Evolutionary conservation across 2,113 vertebrate genomes (phyloP).

Genomic region (Eulemur rufifrons): DNA sequence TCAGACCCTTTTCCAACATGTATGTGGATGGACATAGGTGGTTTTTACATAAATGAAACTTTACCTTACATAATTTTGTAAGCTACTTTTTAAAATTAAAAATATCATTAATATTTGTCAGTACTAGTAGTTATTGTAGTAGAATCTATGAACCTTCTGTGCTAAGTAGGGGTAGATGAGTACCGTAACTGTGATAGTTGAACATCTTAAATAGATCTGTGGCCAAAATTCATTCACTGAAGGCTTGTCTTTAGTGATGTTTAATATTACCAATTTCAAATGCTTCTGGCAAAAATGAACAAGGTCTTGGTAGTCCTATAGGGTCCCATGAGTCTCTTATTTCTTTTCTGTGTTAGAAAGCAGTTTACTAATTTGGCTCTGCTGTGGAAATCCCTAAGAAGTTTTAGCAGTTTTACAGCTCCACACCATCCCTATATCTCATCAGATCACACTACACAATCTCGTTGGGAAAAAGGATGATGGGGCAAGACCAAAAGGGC

Average conservation of each 20-base stretch:
- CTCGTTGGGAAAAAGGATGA: conserved; percentile 14
- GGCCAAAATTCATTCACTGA: background rate
- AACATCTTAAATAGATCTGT: background rate
- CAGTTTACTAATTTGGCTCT: background rate
- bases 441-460: conserved; percentile 51
- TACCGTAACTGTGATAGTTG: background rate
- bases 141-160: background rate
- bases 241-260: background rate
- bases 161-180: background rate
- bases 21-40: background rate
- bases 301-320: background rate
- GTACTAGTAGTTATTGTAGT: background rate
- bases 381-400: conserved; percentile 31
- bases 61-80: background rate
- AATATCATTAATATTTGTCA: background rate
- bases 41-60: background rate
- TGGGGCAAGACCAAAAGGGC: conserved; percentile 46
- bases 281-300: conserved; percentile 12
- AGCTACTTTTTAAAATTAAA: background rate
- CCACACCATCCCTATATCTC: conserved; percentile 1
- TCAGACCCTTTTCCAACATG: background rate
- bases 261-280: conserved; percentile 2
- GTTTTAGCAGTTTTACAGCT: conserved; percentile 25
- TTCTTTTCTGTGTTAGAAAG: conserved; percentile 18
- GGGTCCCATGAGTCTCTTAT: background rate